Evolutionary conservation across 2,113 vertebrate species (phyloP), one percentile per base, ranked within the genome.

Genomic region (Melanostigma gelatinosum): DNA sequence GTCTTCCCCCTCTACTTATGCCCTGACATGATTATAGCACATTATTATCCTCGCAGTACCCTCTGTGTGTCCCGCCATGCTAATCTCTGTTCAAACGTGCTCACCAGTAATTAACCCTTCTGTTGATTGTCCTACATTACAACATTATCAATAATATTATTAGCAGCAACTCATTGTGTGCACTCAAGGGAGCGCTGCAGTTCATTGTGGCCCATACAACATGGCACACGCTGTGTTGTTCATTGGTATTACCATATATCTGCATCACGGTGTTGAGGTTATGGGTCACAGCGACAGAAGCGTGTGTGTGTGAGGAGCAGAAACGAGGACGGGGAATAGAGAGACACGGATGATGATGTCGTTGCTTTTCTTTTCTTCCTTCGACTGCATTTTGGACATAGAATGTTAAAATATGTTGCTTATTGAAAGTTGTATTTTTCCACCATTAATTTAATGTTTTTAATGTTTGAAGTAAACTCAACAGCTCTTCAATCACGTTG

Each of bases 111-210:
- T 91, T 75, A 90, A 87, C 72, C 75, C 66, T 34, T 44, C 71
- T 73, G 70, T 80, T 81, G 86, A 82, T 88, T 85, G 87, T 72
- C 79, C 83, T 83, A 80, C 85, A 87, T 88, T 48, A 87, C n/a
- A n/a, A n/a, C n/a, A n/a, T n/a, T 12, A 12, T 1, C 1, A 27
- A 29, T 29, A 58, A 58, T 22, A 36, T 61, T 13, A 22, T 10
- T 15, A 48, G 2, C 38, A 44, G n/a, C 63, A 11, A n/a, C 1
- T 12, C 4, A 52, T 22, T 32, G 8, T 24, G 52, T 24, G 8
- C 4, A 55, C n/a, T 55, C 52, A 55, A 55, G 8, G n/a, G 22
- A 55, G 22, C 1, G 54, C 13, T 27, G 54, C 4, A 13, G 55
- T 27, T 55, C 24, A 52, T 52, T 52, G 20, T 52, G 18, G 48